phyloP scores from a whole-genome alignment of 1,140 invertebrate species.

The Zaprionus taronus region DNA sequence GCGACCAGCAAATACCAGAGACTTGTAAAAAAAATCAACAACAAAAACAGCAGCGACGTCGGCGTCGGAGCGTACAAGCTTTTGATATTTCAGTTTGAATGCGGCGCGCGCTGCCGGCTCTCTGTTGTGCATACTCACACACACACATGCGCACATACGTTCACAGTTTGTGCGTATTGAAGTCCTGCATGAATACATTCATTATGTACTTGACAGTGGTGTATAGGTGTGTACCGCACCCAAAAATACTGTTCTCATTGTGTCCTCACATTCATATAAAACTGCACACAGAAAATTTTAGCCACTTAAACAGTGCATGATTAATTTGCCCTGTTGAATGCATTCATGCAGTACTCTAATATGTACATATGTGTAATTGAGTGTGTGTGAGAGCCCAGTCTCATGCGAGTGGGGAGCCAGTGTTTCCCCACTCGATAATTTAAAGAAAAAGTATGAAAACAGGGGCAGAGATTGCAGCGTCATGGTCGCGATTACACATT shows the following conservation, averaged over 20 bases:
- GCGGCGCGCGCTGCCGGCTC: slow-evolving; percentile 47
- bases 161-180: slow-evolving; percentile 11
- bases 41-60: slow-evolving; percentile 41
- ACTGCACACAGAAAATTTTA: no score
- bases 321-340: no score
- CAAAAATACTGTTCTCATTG: background rate
- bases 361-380: background rate
- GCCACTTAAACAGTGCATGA: background rate
- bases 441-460: slow-evolving; percentile 7
- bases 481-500: slow-evolving; percentile 28
- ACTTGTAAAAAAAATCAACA: slow-evolving; percentile 42
- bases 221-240: no score
- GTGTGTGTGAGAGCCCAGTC: background rate
- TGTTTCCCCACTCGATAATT: slow-evolving; percentile 18
- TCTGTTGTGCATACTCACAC: slow-evolving; percentile 52
- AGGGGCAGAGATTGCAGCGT: slow-evolving; percentile 6
- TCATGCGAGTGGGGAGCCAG: slow-evolving; percentile 20
- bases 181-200: background rate
- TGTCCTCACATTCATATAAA: no score
- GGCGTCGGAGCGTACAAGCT: slow-evolving; percentile 20
- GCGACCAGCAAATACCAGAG: slow-evolving; percentile 41
- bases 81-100: slow-evolving; percentile 42
- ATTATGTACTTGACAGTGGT: no score
- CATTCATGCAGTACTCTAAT: no score
- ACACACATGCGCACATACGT: slow-evolving; percentile 25